Conservation (phyloP, 2,797 vertebrate species). For the Microctenopoma lineatum region DNA sequence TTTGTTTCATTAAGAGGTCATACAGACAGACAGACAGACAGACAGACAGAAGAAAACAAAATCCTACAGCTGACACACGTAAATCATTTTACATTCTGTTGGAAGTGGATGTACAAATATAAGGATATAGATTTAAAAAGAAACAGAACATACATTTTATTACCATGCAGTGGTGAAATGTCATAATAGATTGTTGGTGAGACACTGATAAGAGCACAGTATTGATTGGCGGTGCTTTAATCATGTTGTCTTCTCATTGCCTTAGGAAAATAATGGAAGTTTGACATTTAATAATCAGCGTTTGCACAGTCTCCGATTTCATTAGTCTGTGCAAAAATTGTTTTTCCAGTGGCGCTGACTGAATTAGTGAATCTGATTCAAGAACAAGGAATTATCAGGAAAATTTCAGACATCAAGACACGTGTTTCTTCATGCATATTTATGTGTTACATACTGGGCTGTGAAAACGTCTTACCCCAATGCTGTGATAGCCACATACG, state of each 20-base stretch:
- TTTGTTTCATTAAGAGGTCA: too few relatives aligned
- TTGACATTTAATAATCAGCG: slow-evolving; percentile 16
- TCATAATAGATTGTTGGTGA: slow-evolving; percentile 2
- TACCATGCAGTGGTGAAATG: slow-evolving; percentile 2
- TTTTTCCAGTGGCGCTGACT: background rate
- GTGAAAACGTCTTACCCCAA: too few relatives aligned
- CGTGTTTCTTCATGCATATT: too few relatives aligned
- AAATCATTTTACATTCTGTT: too few relatives aligned
- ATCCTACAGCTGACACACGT: too few relatives aligned
- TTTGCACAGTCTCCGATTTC: slow-evolving; percentile 2
- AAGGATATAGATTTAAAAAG: too few relatives aligned
- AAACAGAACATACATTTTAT: background rate
- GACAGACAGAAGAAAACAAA: too few relatives aligned
- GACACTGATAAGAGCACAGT: slow-evolving; percentile 8
- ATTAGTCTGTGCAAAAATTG: background rate
- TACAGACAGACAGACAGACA: too few relatives aligned
- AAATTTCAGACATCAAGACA: background rate
- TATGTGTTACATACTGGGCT: too few relatives aligned
- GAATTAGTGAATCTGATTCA: background rate
- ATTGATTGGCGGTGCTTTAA: slow-evolving; percentile 1
- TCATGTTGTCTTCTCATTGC: slow-evolving; percentile 8
- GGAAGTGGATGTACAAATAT: too few relatives aligned
- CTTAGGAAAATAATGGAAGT: slow-evolving; percentile 1
- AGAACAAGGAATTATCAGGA: background rate
- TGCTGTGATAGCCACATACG: too few relatives aligned